Conservation (phyloP, 2,797 vertebrate genomes). For the Coranthus polyacanthus region DNA sequence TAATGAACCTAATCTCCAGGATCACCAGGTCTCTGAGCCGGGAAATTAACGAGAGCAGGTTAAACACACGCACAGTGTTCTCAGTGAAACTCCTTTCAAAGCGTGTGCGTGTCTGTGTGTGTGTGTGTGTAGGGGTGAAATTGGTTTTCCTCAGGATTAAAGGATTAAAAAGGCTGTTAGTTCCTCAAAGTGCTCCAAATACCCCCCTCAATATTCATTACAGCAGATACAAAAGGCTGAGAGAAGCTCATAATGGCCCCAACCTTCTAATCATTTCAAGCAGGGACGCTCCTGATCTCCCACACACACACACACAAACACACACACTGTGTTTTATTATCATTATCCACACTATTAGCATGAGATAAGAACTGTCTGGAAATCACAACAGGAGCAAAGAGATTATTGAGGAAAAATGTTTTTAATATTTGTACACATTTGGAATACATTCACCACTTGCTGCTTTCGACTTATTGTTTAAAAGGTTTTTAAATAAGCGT, state of each 20-base stretch:
- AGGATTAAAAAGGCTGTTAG: slow-evolving; percentile 94
- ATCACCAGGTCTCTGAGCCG: slow-evolving; percentile 91
- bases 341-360: slow-evolving; percentile 82
- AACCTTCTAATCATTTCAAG: slow-evolving; percentile 84
- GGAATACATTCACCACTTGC: neutral
- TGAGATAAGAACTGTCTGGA: slow-evolving; percentile 79
- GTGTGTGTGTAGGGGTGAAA: slow-evolving; percentile 85
- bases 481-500: no score
- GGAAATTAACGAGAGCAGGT: slow-evolving; percentile 95
- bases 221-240: slow-evolving; percentile 88
- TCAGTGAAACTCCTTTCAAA: slow-evolving; percentile 86
- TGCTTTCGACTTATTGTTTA: neutral
- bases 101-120: slow-evolving; percentile 48
- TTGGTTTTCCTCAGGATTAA: slow-evolving; percentile 97
- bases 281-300: slow-evolving; percentile 72
- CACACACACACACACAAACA: slow-evolving; percentile 59
- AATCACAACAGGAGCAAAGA: slow-evolving; percentile 69
- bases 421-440: slow-evolving; percentile 46
- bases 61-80: slow-evolving; percentile 84
- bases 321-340: slow-evolving; percentile 70
- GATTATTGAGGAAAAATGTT: slow-evolving; percentile 68
- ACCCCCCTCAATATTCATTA: slow-evolving; percentile 94
- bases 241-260: slow-evolving; percentile 79
- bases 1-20: slow-evolving; percentile 94
- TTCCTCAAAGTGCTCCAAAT: slow-evolving; percentile 95